Base-by-base conservation (phyloP, 2,888 invertebrate species). In the Pristionchus mayeri region DNA sequence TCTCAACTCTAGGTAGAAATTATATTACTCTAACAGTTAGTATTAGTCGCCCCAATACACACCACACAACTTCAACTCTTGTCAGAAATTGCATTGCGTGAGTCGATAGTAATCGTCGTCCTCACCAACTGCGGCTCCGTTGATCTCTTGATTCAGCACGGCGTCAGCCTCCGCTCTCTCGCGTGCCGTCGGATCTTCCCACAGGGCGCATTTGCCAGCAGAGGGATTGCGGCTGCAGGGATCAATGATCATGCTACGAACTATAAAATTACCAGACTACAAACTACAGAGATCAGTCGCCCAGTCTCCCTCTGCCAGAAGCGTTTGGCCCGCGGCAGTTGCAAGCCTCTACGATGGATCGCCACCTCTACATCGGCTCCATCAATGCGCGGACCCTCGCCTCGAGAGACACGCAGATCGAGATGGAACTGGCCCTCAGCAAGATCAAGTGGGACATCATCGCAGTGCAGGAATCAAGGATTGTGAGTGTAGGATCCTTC, bases 181-280 rank as follows among this genome's bases (percentile, higher is more conserved):
- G 3, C 21, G 18, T 21, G 76, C 50, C 30, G 76, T 78, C 60
- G 81, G 57, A 37, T 81, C 81, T 27, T 40, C 81, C 81, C 81
- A 81, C 81, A 81, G 40, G 57, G 60, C 21, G 27, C 81, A 81
- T 27, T 60, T 57, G 81, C 81, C 81, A n/a, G 37, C n/a, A 3
- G 57, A 37, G 40, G 34, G 13, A 18, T 34, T 37, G 44, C 81
- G 40, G 60, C 60, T 78, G 27, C 1, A 78, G 21, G 50, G 76
- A 50, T 75, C 75, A 75, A 75, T 3, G 40, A 44, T 75, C 44
- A 75, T 6, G 40, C 37, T 71, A 40, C 30, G 21, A 71, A 71
- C 44, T 21, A 71, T 21, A 67, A 34, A 21, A n/a, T 34, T 30
- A 18, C 11, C 21, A 21, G 4, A 57, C 27, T 57, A 21, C 24